A percentile compares a stretch with the other conserved stretches of the same genome.
Evolutionary conservation across 2,888 invertebrate species (phyloP).

Genomic region (Cynaeus angustus): DNA sequence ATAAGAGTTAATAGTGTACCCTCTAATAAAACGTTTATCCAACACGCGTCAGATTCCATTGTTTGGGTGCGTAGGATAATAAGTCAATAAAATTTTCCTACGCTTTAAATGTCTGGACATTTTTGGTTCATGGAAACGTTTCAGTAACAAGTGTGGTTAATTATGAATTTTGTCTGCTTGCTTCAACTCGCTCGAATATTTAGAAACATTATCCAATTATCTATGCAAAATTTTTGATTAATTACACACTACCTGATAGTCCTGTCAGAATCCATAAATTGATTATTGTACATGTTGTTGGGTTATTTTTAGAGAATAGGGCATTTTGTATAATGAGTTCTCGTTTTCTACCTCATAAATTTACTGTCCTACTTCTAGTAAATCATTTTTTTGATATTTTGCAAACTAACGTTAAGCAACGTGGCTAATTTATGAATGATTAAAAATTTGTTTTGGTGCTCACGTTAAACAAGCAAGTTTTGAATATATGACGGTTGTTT

Average conservation of each 20-base stretch:
- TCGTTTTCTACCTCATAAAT: slow-evolving; percentile 16
- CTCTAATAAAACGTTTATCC: neutral
- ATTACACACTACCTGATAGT: slow-evolving; percentile 10
- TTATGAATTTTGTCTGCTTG: slow-evolving; percentile 17
- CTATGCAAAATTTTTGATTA: slow-evolving; percentile 18
- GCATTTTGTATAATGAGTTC: slow-evolving; percentile 16
- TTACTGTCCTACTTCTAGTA: neutral
- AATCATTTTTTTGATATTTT: slow-evolving; percentile 28
- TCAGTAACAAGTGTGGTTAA: neutral
- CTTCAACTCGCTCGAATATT: neutral
- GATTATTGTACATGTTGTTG: slow-evolving; percentile 1
- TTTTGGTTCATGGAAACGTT: slow-evolving; percentile 19
- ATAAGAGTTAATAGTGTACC: too few relatives aligned
- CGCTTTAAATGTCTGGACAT: slow-evolving; percentile 14
- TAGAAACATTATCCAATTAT: neutral
- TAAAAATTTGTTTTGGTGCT: slow-evolving; percentile 5
- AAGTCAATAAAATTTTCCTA: slow-evolving; percentile 24
- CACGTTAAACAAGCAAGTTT: neutral
- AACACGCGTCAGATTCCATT: slow-evolving; percentile 28
- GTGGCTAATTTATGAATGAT: slow-evolving; percentile 16
- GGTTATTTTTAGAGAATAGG: slow-evolving; percentile 5
- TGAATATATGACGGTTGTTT: slow-evolving; percentile 5
- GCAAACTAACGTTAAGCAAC: slow-evolving; percentile 27
- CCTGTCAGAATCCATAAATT: slow-evolving; percentile 18
- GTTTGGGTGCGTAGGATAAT: slow-evolving; percentile 19